A percentile compares a stretch with the other conserved stretches of the same genome.
phyloP scores from a whole-genome alignment of 2,797 vertebrate species.

The Poeciliopsis infans region DNA sequence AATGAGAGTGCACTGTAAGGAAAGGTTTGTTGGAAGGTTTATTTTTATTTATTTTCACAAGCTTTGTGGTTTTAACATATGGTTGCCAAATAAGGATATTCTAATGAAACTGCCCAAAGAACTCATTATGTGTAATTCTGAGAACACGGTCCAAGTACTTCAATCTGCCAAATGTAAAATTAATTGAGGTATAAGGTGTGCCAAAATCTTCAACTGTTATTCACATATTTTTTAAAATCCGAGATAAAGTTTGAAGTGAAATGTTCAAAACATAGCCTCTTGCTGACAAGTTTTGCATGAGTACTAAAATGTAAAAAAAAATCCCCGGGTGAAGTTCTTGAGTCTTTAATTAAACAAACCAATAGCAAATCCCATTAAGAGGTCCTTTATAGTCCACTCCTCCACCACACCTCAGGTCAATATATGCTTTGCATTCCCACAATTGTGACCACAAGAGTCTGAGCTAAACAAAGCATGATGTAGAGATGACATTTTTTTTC shows the following conservation, averaged over 20 bases:
- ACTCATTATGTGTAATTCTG: slow-evolving; percentile 70
- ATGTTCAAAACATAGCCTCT: slow-evolving; percentile 20
- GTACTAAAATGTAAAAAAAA: slow-evolving; percentile 36
- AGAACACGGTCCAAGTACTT: slow-evolving; percentile 36
- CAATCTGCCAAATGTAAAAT: slow-evolving; percentile 30
- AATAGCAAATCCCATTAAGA: slow-evolving; percentile 40
- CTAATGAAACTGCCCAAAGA: slow-evolving; percentile 64
- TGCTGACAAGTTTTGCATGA: slow-evolving; percentile 27
- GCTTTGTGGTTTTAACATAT: slow-evolving; percentile 49
- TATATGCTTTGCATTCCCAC: slow-evolving; percentile 44
- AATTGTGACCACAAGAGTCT: slow-evolving; percentile 27
- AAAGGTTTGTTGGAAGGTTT: slow-evolving; percentile 25
- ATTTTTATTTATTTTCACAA: slow-evolving; percentile 26
- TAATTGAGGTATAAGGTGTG: slow-evolving; percentile 12
- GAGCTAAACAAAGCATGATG: slow-evolving; percentile 23
- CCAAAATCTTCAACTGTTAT: slow-evolving; percentile 12
- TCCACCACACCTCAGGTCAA: slow-evolving; percentile 44
- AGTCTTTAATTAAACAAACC: slow-evolving; percentile 40
- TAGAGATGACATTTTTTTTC: slow-evolving; percentile 24
- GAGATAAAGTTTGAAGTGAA: slow-evolving; percentile 35
- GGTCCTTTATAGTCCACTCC: slow-evolving; percentile 11
- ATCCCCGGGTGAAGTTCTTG: slow-evolving; percentile 50
- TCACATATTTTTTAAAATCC: not conserved
- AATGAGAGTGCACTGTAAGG: slow-evolving; percentile 17
- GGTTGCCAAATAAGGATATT: slow-evolving; percentile 65